Evolutionary conservation across 1,140 invertebrate species (phyloP).

Genomic region (Cephus cinctus): DNA sequence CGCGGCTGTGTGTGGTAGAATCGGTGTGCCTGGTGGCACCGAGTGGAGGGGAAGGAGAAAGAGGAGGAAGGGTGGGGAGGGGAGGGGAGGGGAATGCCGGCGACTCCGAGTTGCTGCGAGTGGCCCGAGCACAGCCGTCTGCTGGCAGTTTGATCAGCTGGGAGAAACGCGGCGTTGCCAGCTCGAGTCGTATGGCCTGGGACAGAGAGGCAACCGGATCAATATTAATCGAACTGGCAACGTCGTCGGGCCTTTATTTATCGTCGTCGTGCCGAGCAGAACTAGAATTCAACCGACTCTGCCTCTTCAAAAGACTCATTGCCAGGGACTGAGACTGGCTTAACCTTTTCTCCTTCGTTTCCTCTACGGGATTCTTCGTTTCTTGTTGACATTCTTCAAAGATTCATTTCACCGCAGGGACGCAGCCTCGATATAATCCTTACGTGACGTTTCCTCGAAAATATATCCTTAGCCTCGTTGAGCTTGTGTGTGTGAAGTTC

Average conservation of each 20-base stretch:
- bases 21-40: not conserved
- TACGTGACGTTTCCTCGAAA: no score
- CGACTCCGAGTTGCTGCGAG: conserved; percentile 14
- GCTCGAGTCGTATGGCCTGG: conserved; percentile 16
- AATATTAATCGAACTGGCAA: conserved; percentile 37
- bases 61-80: not conserved
- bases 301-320: no score
- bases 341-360: no score
- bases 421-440: no score
- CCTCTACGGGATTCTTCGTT: no score
- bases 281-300: no score
- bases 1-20: not conserved
- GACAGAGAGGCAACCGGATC: conserved; percentile 17
- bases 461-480: no score
- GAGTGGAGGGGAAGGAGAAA: not conserved
- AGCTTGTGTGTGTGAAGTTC: no score
- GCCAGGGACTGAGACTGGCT: no score
- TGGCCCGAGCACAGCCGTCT: no score
- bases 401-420: no score
- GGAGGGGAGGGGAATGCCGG: conserved; percentile 5
- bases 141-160: conserved; percentile 26
- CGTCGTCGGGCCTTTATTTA: conserved; percentile 20
- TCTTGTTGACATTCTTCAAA: no score
- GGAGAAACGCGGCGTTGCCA: conserved; percentile 29
- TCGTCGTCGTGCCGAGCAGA: not conserved